Percentiles rank a stretch among this genome's conserved stretches.
Conservation (phyloP, 2,888 invertebrate genomes). For the Heterodera filipjevi region DNA sequence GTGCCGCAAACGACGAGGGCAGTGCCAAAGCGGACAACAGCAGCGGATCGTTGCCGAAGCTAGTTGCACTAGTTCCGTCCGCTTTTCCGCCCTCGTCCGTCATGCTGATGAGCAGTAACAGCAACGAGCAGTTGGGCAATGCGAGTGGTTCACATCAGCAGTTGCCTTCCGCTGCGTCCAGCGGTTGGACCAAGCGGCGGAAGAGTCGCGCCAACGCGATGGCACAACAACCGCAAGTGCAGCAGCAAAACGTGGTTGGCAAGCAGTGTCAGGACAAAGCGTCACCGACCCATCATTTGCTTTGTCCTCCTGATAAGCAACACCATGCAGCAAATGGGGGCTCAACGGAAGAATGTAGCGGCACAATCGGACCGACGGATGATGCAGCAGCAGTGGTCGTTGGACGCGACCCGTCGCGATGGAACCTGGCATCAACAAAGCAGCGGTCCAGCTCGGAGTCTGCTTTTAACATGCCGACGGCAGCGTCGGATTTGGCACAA, state of each 20-base stretch:
- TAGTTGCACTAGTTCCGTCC: slow-evolving; percentile 17
- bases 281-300: neutral
- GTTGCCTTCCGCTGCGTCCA: slow-evolving; percentile 5
- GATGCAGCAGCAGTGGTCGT: neutral
- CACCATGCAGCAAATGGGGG: neutral
- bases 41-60: slow-evolving; percentile 21
- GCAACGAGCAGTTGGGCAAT: neutral
- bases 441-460: slow-evolving; percentile 43
- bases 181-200: neutral
- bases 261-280: neutral
- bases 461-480: slow-evolving; percentile 33
- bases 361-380: slow-evolving; percentile 5
- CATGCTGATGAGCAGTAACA: slow-evolving; percentile 18
- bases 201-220: neutral
- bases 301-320: neutral
- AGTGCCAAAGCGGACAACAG: neutral
- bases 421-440: slow-evolving; percentile 41
- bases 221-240: neutral
- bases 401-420: slow-evolving; percentile 38
- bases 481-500: neutral
- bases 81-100: slow-evolving; percentile 25
- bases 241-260: neutral
- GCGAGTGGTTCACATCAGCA: neutral
- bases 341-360: neutral
- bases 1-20: neutral